Evolutionary conservation across 2,888 invertebrate species (phyloP).

Genomic region (Cryptus armator): DNA sequence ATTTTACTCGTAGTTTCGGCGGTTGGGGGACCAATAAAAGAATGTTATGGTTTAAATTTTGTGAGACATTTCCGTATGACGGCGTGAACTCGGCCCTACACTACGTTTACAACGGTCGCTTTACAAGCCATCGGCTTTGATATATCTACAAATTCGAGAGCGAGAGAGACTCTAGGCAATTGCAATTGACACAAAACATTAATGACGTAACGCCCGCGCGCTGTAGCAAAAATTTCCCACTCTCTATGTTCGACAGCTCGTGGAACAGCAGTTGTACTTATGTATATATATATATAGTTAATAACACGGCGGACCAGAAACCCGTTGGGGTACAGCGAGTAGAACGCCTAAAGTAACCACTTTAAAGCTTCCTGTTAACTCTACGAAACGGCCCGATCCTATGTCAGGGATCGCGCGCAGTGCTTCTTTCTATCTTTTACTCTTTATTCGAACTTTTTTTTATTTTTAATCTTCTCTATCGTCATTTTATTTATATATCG

Average conservation of each 20-base stretch:
- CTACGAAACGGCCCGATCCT: conserved; percentile 16
- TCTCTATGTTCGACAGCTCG: conserved; percentile 50
- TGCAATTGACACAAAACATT: conserved; percentile 70
- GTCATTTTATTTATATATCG: not conserved
- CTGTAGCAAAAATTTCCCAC: conserved; percentile 58
- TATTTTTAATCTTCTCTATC: not conserved
- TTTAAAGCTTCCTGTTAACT: conserved; percentile 70
- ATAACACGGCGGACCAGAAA: conserved; percentile 30
- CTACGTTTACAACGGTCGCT: conserved; percentile 15
- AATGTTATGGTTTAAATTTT: conserved; percentile 5
- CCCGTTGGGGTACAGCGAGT: conserved; percentile 52
- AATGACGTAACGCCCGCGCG: conserved; percentile 69
- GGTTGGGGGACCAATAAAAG: not conserved
- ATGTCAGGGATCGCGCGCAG: conserved; percentile 26
- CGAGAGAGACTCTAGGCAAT: conserved; percentile 58
- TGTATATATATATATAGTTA: conserved; percentile 40
- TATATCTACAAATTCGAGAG: conserved; percentile 26
- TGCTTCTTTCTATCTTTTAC: not conserved
- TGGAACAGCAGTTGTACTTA: conserved; percentile 32
- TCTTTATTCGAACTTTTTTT: not conserved
- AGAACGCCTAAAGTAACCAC: conserved; percentile 66
- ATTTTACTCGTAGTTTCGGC: not conserved
- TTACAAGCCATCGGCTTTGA: not conserved
- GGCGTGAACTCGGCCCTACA: not conserved
- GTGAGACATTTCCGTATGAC: not conserved